Base-by-base conservation (phyloP, 2,113 vertebrate species). In the Siniperca knerii region DNA sequence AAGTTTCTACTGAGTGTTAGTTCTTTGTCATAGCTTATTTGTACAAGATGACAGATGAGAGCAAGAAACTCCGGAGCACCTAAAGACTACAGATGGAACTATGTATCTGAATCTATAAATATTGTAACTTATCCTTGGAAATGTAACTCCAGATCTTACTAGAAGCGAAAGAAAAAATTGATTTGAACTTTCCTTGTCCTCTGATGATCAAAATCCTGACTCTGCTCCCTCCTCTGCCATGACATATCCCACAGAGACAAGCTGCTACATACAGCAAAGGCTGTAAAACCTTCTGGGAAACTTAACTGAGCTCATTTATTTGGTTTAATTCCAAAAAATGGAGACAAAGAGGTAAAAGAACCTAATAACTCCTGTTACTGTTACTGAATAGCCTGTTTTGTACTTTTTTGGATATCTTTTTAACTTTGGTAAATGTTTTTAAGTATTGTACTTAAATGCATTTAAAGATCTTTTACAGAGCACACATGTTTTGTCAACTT, bases 211-310 rank as follows among this genome's bases (percentile, higher is more conserved):
- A 57, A 77, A n/a, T 16, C 10, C n/a, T 40, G 21, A 72, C 60
- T 35, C 10, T 2, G 0, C 9, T 35, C 50, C 18, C 23, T 76
- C 3, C 5, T 20, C n/a, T 46, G 35, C 23, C 44, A 20, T 70
- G 44, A 82, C 62, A 74, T 66, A 77, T 82, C 52, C 5, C 9
- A 18, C 20, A 60, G 23, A 76, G 46, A 82, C 67, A 75, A 75
- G 62, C 72, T 77, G 62, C 7, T 16, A 25, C 77, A 66, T 9
- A 78, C 0, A 50, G 40, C 9, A 70, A 66, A 52, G 12, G 2
- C 16, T 69, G 1, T 62, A 6, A 72, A 79, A n/a, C 3, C n/a
- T 35, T 65, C 15, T 23, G 48, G 1, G 48, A 54, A 40, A 33
- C 6, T 20, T 77, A 23, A 44, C 18, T 33, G 11, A 64, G 44